Percentiles rank a stretch among this genome's conserved stretches.
These are phyloP conservation scores for Rhineura floridana DNA, from an alignment of 2,113 vertebrate genomes.

Conservation along the genomic window DNA sequence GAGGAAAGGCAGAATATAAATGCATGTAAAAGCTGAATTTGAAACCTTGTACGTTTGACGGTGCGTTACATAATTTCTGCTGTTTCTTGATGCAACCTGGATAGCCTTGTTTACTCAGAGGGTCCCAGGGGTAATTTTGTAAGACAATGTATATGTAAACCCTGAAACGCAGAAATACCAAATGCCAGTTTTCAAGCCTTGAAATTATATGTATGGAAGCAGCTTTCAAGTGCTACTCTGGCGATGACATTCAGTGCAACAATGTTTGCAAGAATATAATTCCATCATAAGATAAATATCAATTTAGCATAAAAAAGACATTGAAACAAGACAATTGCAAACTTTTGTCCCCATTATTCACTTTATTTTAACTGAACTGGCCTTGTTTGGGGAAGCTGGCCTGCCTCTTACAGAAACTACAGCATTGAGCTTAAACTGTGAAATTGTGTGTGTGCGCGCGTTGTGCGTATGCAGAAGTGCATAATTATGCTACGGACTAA, in stretches of 20 bases:
- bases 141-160: slow-evolving; percentile 51
- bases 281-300: slow-evolving; percentile 75
- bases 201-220: slow-evolving; percentile 58
- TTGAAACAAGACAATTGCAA: slow-evolving; percentile 40
- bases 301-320: slow-evolving; percentile 69
- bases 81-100: slow-evolving; percentile 20
- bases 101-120: slow-evolving; percentile 33
- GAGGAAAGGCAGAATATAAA: background rate
- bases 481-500: slow-evolving; percentile 72
- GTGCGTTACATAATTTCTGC: slow-evolving; percentile 22
- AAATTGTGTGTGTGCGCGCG: slow-evolving; percentile 49
- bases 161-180: slow-evolving; percentile 42
- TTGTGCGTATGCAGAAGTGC: slow-evolving; percentile 10
- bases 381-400: slow-evolving; percentile 68
- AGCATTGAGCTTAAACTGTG: slow-evolving; percentile 73
- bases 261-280: slow-evolving; percentile 68
- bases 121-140: slow-evolving; percentile 39
- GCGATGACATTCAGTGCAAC: slow-evolving; percentile 59
- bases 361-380: slow-evolving; percentile 68
- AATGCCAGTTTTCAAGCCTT: slow-evolving; percentile 46
- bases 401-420: slow-evolving; percentile 72
- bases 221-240: slow-evolving; percentile 60
- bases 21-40: background rate
- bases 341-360: slow-evolving; percentile 51
- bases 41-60: background rate